Base-by-base conservation (phyloP, 2,797 vertebrate genomes). In the Pogonophryne albipinna region DNA sequence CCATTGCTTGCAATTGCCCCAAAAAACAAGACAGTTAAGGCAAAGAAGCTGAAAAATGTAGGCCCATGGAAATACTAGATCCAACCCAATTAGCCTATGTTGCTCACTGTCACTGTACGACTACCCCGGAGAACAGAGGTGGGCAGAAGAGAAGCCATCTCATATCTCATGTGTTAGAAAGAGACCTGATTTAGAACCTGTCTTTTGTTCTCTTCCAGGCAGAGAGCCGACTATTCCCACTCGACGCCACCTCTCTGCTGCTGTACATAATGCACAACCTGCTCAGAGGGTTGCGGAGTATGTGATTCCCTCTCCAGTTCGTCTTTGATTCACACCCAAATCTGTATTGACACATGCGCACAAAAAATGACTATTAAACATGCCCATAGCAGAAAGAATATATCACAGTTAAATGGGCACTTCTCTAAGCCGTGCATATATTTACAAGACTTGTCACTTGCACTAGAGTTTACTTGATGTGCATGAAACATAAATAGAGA, bases 121-220 rank as follows among this genome's bases (percentile, higher is more conserved):
- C 53, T 62, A 72, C 65, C 79, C 42, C 15, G 56, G 75, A 84
- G 69, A 74, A 70, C 14, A 0, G 42, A 67, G 62, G 82, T 70
- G 77, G 69, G 85, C 46, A 63, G 71, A 78, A 69, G 72, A 83
- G 50, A 76, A 68, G 75, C 53, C 68, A 66, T 67, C 71, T 85
- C 76, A 71, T 67, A 71, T 83, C 73, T 82, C 58, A 31, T 52
- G 59, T 66, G 71, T 64, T 57, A 72, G 66, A 78, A 72, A 38
- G 52, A 86, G 76, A 87, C 82, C 63, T 51, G 62, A 80, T 67
- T 76, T 62, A 73, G 70, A 15, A 84, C 69, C 66, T 23, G 46
- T 51, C 80, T 87, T 92, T 89, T 90, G 87, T 92, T 90, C 80
- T 79, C 47, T 78, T 76, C 76, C 74, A 85, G 80, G 82, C 74